Conservation (phyloP, 2,797 vertebrate species). For the Gymnocypris eckloni region DNA sequence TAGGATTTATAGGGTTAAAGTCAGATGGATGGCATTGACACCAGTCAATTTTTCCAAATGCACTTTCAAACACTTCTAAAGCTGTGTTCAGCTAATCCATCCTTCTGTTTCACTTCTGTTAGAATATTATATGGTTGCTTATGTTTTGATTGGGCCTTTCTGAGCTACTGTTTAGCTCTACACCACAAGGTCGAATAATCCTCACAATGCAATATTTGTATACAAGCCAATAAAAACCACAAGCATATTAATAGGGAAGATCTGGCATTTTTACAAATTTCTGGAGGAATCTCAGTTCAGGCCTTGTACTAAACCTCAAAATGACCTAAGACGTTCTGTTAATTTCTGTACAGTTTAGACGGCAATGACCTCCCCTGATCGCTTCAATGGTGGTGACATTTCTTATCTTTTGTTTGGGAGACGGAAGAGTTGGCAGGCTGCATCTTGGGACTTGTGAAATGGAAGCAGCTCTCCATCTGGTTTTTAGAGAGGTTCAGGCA, state of each 20-base stretch:
- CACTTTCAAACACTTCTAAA: not conserved
- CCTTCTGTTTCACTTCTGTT: not conserved
- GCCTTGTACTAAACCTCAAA: constrained; percentile 9
- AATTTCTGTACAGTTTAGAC: not conserved
- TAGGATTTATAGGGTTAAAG: not conserved
- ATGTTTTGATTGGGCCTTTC: not conserved
- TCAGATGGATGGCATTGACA: not conserved
- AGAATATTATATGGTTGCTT: not conserved
- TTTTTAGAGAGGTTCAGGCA: constrained; percentile 83
- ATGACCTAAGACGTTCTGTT: not conserved
- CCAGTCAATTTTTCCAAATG: not conserved
- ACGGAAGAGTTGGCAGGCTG: constrained; percentile 21
- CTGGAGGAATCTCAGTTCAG: not conserved
- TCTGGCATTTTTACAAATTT: constrained; percentile 3
- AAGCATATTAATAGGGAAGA: not conserved
- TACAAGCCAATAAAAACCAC: not conserved
- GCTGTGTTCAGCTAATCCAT: not conserved
- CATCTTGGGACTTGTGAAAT: constrained; percentile 50
- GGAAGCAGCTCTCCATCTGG: constrained; percentile 83
- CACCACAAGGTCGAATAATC: not conserved
- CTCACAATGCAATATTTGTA: not conserved
- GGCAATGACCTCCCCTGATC: constrained; percentile 37
- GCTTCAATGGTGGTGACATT: constrained; percentile 17
- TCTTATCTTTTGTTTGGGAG: constrained; percentile 51
- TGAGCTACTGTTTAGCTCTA: not conserved